These are phyloP conservation scores for Helogale parvula DNA, from an alignment of 2,113 vertebrate genomes.

Conservation along the genomic window DNA sequence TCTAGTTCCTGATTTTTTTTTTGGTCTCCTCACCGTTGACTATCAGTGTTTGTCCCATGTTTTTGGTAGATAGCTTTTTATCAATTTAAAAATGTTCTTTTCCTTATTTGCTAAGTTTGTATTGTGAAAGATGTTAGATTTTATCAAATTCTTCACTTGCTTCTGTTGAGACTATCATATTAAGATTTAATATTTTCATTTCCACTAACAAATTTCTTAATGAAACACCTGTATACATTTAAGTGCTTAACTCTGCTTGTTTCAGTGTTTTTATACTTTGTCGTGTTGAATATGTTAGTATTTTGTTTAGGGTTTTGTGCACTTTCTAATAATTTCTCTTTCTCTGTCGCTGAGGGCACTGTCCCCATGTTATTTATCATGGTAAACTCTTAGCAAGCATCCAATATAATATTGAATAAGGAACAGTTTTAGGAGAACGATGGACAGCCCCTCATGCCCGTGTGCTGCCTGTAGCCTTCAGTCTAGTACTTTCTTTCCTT, in stretches of 20 bases:
- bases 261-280: background rate
- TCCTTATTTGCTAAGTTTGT: background rate
- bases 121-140: background rate
- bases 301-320: background rate
- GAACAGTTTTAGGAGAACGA: background rate
- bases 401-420: background rate
- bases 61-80: background rate
- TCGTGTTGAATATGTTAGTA: background rate
- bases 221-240: background rate
- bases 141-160: background rate
- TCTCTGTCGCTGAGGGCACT: background rate
- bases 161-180: background rate
- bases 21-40: background rate
- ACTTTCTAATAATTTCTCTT: background rate
- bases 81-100: slow-evolving; percentile 12
- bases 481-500: background rate
- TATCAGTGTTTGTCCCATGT: background rate
- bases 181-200: background rate
- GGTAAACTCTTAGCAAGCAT: background rate
- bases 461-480: background rate
- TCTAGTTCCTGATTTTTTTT: background rate
- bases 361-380: background rate
- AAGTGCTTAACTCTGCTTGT: background rate
- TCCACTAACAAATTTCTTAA: background rate
- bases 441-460: background rate